Base-by-base conservation (phyloP, 2,797 vertebrate genomes). In the Lacerta viridis region DNA sequence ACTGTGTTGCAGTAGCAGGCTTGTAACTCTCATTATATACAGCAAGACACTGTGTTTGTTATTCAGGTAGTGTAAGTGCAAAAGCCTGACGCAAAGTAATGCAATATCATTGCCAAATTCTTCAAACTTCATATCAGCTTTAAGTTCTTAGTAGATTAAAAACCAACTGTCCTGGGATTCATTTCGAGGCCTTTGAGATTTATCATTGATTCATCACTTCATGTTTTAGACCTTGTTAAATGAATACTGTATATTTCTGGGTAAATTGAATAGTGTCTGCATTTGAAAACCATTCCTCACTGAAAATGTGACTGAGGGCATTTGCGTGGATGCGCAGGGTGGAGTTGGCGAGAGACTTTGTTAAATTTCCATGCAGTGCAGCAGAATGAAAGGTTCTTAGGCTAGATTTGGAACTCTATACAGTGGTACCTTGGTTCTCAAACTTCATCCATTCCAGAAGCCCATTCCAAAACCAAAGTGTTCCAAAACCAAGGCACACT, bases 151-250 rank as follows among this genome's bases (percentile, higher is more conserved):
- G 77, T 55, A 11, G 7, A 41, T 66, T 84, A 36, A 83, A 66
- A 81, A 72, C 64, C 50, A 86, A 50, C 1, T 85, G 41, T 59
- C 59, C 79, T 83, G 87, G 80, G 43, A 82, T 2, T 5, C 46
- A 69, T 29, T 41, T 91, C 91, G 71, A 83, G 10, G 1, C 92
- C 90, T 89, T 4, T 46, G 74, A 23, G 15, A 39, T 33, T 94
- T 15, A 15, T 66, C 25, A 33, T 4, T 84, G 74, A 46, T 33
- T 27, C 90, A 84, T 81, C 18, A 9, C 36, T 81, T 25, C 2
- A 0, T 39, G 3, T 74, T 93, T 92, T 85, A 88, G 33, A 6
- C 71, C 9, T 84, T 88, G 18, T 55, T 61, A 85, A 91, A 80
- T 6, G 83, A 5, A 29, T 89, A 33, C 33, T 33, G 33, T 33